Conservation (phyloP, 2,113 vertebrate genomes). For the Syngnathus floridae region DNA sequence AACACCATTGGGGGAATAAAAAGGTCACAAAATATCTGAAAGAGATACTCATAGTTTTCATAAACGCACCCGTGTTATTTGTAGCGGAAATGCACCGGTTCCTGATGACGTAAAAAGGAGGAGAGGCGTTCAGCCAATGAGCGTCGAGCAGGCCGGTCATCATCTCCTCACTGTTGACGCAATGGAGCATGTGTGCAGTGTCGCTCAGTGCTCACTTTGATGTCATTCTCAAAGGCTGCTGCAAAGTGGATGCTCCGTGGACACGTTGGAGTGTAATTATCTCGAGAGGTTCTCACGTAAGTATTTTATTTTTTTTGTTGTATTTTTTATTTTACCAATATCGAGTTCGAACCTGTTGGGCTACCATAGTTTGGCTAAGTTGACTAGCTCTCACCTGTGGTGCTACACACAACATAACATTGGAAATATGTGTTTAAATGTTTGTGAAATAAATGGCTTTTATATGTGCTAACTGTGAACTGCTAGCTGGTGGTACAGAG, state of each 20-base stretch:
- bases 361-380: slow-evolving; percentile 32
- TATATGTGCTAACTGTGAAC: slow-evolving; percentile 9
- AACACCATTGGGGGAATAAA: background rate
- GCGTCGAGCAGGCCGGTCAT: slow-evolving; percentile 15
- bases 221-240: background rate
- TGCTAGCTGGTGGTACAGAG: slow-evolving; percentile 13
- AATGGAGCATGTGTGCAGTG: slow-evolving; percentile 32
- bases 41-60: background rate
- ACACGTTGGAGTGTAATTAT: background rate
- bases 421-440: background rate
- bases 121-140: slow-evolving; percentile 57
- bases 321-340: rapidly evolving
- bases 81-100: background rate
- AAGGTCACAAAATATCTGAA: background rate
- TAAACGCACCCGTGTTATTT: slow-evolving; percentile 11
- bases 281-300: background rate
- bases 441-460: background rate
- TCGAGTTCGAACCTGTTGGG: slow-evolving; percentile 17
- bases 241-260: background rate
- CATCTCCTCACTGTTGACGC: slow-evolving; percentile 18
- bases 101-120: slow-evolving; percentile 50
- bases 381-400: background rate
- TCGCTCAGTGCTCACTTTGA: background rate
- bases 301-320: background rate
- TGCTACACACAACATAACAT: background rate